A percentile compares a stretch with the other conserved stretches of the same genome.
phyloP scores from a whole-genome alignment of 2,113 vertebrate genomes.

The Centropus unirufus region DNA sequence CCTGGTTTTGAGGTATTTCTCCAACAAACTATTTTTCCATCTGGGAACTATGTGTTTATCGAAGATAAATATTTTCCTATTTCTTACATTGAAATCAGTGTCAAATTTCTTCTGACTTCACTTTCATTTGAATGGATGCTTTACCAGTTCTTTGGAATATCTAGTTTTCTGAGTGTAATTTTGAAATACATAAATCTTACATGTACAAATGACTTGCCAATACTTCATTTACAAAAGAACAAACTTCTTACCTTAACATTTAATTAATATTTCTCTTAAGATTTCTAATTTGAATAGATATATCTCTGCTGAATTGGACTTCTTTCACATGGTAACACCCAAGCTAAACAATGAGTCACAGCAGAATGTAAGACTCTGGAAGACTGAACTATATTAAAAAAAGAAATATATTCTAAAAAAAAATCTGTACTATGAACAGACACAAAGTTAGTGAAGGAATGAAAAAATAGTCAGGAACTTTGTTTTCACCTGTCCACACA shows the following conservation, averaged over 20 bases:
- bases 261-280: neutral
- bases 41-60: neutral
- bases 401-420: no score
- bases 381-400: accelerated
- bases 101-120: neutral
- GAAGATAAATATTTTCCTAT: neutral
- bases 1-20: neutral
- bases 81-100: neutral
- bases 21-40: neutral
- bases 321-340: neutral
- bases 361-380: neutral
- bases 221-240: neutral
- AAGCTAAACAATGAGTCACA: neutral
- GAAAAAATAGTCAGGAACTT: neutral
- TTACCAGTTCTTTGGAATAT: neutral
- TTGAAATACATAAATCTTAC: neutral
- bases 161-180: neutral
- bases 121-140: neutral
- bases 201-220: neutral
- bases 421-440: no score
- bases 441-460: neutral
- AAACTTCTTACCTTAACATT: neutral
- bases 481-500: neutral
- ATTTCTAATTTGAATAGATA: neutral
- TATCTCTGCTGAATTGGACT: neutral